Percentiles rank a stretch among this genome's conserved stretches.
These are phyloP conservation scores for Conus ventricosus DNA, from an alignment of 1,140 invertebrate genomes.

Conservation along the genomic window DNA sequence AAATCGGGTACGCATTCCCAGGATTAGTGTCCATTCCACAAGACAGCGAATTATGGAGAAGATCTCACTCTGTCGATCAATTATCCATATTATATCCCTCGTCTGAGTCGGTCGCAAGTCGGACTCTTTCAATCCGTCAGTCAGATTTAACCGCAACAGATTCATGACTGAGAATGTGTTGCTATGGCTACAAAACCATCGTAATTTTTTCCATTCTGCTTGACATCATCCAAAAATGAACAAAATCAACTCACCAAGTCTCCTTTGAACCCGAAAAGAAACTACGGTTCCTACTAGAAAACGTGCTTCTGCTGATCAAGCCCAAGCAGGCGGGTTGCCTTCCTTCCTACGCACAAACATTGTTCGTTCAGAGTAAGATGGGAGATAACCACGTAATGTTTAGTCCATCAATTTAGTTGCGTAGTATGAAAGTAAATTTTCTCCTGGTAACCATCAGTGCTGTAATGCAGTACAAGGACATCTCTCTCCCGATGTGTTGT, in stretches of 20 bases:
- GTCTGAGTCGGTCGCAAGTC: too few species aligned
- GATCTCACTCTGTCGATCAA: too few species aligned
- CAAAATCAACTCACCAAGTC: constrained; percentile 1
- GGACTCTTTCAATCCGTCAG: too few species aligned
- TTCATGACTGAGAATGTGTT: not conserved
- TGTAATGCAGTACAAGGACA: too few species aligned
- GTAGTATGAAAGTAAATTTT: not conserved
- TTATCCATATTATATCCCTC: too few species aligned
- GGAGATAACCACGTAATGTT: not conserved
- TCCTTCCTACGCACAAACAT: constrained; percentile 6
- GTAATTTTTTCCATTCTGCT: not conserved
- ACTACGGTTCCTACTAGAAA: not conserved
- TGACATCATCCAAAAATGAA: not conserved
- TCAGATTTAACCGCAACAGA: too few species aligned
- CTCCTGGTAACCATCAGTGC: too few species aligned
- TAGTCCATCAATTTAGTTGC: not conserved
- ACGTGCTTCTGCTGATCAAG: not conserved
- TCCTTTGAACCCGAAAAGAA: not conserved
- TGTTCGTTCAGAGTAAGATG: not conserved
- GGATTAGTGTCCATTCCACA: too few species aligned
- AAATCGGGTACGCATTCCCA: too few species aligned
- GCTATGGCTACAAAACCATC: not conserved
- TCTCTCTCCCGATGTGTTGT: too few species aligned
- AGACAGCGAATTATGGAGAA: too few species aligned
- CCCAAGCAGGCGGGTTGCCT: not conserved